phyloP scores from a whole-genome alignment of 2,797 vertebrate genomes.

The Crenichthys baileyi region DNA sequence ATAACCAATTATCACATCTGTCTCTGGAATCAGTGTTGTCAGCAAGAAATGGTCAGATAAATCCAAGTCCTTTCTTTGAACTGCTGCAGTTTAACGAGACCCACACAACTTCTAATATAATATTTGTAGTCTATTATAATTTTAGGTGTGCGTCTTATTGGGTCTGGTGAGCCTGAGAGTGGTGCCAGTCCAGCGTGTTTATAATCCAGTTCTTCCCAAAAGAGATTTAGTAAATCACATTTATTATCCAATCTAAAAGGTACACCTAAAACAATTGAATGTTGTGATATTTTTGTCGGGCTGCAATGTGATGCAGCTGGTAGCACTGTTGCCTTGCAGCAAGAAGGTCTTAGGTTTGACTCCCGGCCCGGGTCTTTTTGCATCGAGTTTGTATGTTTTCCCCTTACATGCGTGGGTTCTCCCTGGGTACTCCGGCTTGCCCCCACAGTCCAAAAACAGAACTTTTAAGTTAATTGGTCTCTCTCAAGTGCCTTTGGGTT shows the following conservation, averaged over 20 bases:
- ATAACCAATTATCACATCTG: conserved; percentile 2
- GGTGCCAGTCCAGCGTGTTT: background rate
- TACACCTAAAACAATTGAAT: too few species aligned
- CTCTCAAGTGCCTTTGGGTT: too few species aligned
- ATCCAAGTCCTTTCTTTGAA: background rate
- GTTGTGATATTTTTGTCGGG: too few species aligned
- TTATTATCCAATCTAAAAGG: background rate
- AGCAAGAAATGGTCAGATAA: background rate
- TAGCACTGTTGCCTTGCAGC: too few species aligned
- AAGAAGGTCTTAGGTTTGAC: too few species aligned
- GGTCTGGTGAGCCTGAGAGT: background rate
- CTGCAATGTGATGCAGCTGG: too few species aligned
- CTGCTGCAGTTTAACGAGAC: background rate
- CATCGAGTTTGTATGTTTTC: too few species aligned
- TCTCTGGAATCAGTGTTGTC: background rate
- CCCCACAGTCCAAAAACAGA: too few species aligned
- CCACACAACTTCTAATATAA: background rate
- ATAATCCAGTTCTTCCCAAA: background rate
- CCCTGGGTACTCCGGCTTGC: too few species aligned
- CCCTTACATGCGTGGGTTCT: too few species aligned
- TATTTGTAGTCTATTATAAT: background rate
- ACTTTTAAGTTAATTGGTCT: too few species aligned
- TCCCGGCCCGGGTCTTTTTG: too few species aligned
- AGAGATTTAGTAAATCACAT: background rate
- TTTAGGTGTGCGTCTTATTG: background rate